A percentile compares a stretch with the other conserved stretches of the same genome.
These are phyloP conservation scores for Cheilosia impressa DNA, from an alignment of 2,888 invertebrate species.

Conservation along the genomic window DNA sequence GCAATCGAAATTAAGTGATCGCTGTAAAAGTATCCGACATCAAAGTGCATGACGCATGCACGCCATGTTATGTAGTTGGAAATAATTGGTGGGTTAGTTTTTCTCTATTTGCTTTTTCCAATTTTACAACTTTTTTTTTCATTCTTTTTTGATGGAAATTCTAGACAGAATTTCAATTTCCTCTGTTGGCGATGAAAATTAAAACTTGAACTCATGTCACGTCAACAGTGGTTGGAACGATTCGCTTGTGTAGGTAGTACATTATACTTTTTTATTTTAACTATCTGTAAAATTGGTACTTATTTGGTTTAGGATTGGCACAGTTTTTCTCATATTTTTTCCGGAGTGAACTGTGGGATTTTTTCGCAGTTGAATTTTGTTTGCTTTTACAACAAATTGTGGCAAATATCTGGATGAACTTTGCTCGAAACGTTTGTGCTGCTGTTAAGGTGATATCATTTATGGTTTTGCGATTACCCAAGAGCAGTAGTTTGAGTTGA, in stretches of 20 bases:
- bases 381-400: neutral
- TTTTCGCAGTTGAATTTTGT: neutral
- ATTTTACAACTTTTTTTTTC: neutral
- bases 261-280: neutral
- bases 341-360: neutral
- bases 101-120: constrained; percentile 2
- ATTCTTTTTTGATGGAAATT: neutral
- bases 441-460: neutral
- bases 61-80: neutral
- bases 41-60: constrained; percentile 21
- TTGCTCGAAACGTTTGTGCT: neutral
- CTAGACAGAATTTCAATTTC: constrained; percentile 15
- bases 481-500: too few species aligned
- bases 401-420: neutral
- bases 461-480: too few species aligned
- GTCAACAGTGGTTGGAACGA: neutral
- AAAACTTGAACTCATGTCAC: constrained; percentile 8
- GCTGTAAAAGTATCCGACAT: constrained; percentile 5
- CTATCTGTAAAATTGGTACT: neutral
- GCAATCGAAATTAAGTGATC: constrained; percentile 14
- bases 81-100: constrained; percentile 4
- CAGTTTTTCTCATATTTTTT: neutral
- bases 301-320: neutral
- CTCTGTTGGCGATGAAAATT: constrained; percentile 1
- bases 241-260: neutral